These are phyloP conservation scores for Mus spicilegus DNA, from an alignment of 2,113 vertebrate genomes.

Conservation along the genomic window DNA sequence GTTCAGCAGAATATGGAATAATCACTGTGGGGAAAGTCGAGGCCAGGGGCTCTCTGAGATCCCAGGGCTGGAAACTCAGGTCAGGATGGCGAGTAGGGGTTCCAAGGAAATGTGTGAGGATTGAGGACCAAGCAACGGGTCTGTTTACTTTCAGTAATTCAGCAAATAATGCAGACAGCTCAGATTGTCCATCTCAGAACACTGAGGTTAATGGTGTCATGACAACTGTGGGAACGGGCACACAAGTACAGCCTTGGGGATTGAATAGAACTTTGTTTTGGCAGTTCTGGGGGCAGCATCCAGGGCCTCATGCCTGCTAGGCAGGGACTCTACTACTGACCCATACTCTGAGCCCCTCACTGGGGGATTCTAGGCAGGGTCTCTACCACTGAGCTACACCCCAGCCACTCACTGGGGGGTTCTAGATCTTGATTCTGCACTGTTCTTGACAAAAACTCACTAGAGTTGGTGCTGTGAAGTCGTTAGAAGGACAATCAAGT, in stretches of 20 bases:
- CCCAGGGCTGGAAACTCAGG: not conserved
- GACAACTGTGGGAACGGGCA: not conserved
- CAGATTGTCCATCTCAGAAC: not conserved
- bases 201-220: not conserved
- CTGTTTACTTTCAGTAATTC: not conserved
- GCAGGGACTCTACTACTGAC: no score
- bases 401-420: no score
- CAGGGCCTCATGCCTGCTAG: not conserved
- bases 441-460: not conserved
- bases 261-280: not conserved
- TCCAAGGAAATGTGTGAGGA: not conserved
- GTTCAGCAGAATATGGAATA: not conserved
- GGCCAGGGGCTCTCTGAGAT: not conserved
- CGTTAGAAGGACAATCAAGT: not conserved
- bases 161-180: not conserved
- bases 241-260: no score
- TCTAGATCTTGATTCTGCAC: no score
- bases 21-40: not conserved
- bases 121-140: not conserved
- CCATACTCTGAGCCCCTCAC: no score
- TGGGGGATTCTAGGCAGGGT: no score
- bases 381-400: no score
- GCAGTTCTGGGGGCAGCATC: not conserved
- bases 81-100: not conserved
- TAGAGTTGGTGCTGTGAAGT: no score